Conservation (phyloP, 2,888 invertebrate species). For the Camponotus fellah region DNA sequence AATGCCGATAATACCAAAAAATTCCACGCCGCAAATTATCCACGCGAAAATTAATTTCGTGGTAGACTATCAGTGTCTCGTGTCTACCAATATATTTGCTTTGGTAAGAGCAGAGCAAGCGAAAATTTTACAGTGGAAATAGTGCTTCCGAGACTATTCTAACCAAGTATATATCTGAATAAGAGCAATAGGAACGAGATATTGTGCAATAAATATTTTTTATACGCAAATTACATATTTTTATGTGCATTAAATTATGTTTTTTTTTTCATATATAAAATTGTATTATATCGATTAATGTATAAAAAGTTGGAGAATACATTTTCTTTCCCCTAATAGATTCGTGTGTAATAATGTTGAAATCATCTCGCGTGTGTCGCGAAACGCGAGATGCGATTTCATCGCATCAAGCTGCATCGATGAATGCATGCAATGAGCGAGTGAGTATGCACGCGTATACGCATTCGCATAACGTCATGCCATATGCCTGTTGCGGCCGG, state of each 20-base stretch:
- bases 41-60: conserved; percentile 30
- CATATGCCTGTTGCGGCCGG: conserved; percentile 61
- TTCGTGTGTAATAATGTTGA: conserved; percentile 26
- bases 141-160: neutral
- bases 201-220: neutral
- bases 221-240: no score
- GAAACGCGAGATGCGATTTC: conserved; percentile 52
- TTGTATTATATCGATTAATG: neutral
- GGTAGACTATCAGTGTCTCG: neutral
- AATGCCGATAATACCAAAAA: conserved; percentile 37
- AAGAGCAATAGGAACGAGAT: conserved; percentile 1
- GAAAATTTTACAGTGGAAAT: neutral
- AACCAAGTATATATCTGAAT: neutral
- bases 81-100: conserved; percentile 19
- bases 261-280: neutral
- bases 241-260: no score
- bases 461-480: conserved; percentile 61
- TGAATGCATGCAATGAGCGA: conserved; percentile 55
- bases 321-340: neutral
- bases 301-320: neutral
- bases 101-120: neutral
- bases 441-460: conserved; percentile 62
- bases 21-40: conserved; percentile 17
- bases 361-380: conserved; percentile 5
- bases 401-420: conserved; percentile 29